Conservation (phyloP, 1,140 invertebrate species). For the Carcinoscorpius rotundicauda region DNA sequence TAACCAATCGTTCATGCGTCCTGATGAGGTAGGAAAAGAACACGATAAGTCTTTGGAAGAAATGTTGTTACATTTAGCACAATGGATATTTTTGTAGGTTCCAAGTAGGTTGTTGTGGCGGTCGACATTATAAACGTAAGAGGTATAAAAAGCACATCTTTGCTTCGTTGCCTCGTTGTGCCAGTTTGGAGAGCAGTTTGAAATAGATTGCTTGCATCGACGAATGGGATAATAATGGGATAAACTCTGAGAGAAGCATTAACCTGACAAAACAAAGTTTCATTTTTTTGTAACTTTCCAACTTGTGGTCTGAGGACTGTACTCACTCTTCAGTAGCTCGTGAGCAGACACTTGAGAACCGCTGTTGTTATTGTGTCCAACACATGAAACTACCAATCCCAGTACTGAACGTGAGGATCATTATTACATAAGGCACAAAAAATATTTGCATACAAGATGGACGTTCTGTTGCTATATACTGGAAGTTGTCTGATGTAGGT, state of each 20-base stretch:
- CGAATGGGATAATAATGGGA: slow-evolving; percentile 5
- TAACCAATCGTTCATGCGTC: too few species aligned
- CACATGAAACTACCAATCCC: slow-evolving; percentile 12
- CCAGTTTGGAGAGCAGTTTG: slow-evolving; percentile 7
- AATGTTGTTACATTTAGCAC: slow-evolving; percentile 29
- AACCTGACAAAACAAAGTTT: background rate
- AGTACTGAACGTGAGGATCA: slow-evolving; percentile 14
- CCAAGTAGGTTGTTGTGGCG: background rate
- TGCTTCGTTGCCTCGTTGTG: background rate
- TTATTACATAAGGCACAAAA: slow-evolving; percentile 29
- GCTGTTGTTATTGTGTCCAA: background rate
- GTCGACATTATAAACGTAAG: slow-evolving; percentile 11
- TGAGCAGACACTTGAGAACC: background rate
- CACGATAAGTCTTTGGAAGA: background rate
- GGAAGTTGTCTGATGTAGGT: slow-evolving; percentile 5
- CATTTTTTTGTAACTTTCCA: slow-evolving; percentile 2
- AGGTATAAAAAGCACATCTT: slow-evolving; percentile 17
- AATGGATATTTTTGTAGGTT: slow-evolving; percentile 33
- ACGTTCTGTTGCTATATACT: slow-evolving; percentile 4
- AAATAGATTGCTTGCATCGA: slow-evolving; percentile 11
- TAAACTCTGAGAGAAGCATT: background rate
- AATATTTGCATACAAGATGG: slow-evolving; percentile 26
- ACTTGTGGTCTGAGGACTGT: slow-evolving; percentile 5
- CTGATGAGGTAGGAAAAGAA: background rate
- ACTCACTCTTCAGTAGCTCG: slow-evolving; percentile 1